These are phyloP conservation scores for Anas platyrhynchos DNA, from an alignment of 2,113 vertebrate genomes.

Conservation along the genomic window DNA sequence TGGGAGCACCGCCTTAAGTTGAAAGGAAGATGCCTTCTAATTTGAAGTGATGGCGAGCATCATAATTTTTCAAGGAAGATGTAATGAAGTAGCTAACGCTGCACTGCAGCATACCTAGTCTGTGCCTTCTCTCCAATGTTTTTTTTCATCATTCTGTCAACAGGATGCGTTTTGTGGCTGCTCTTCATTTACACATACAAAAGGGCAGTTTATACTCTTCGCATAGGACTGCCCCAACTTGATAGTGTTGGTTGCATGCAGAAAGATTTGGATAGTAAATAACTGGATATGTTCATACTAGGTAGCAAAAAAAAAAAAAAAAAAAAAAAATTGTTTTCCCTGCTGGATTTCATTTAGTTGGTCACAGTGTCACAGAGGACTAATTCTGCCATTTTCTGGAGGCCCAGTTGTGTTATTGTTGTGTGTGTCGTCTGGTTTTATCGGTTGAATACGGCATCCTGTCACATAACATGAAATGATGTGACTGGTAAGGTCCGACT, in stretches of 20 bases:
- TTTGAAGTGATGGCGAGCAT: background rate
- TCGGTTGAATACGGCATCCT: background rate
- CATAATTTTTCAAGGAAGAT: background rate
- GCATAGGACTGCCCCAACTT: background rate
- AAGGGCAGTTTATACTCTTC: slow-evolving; percentile 18
- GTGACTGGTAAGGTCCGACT: background rate
- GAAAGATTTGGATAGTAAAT: background rate
- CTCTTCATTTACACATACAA: background rate
- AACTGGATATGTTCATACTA: background rate
- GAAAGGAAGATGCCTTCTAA: slow-evolving; percentile 30
- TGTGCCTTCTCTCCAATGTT: background rate
- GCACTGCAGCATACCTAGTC: background rate
- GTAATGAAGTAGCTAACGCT: background rate
- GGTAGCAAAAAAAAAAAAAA: background rate
- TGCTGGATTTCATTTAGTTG: background rate
- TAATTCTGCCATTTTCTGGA: slow-evolving; percentile 57
- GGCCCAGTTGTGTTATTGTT: background rate
- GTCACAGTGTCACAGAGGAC: slow-evolving; percentile 44
- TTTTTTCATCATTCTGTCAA: slow-evolving; percentile 1
- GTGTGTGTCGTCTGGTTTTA: slow-evolving; percentile 27
- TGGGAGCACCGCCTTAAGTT: background rate
- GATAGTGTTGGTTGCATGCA: background rate
- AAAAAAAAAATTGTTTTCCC: background rate
- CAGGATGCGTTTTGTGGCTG: slow-evolving; percentile 48
- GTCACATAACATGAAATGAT: slow-evolving; percentile 41